Evolutionary conservation across 2,888 invertebrate species (phyloP), one percentile per base, ranked within the genome.

Genomic region (Ectobius pallidus): DNA sequence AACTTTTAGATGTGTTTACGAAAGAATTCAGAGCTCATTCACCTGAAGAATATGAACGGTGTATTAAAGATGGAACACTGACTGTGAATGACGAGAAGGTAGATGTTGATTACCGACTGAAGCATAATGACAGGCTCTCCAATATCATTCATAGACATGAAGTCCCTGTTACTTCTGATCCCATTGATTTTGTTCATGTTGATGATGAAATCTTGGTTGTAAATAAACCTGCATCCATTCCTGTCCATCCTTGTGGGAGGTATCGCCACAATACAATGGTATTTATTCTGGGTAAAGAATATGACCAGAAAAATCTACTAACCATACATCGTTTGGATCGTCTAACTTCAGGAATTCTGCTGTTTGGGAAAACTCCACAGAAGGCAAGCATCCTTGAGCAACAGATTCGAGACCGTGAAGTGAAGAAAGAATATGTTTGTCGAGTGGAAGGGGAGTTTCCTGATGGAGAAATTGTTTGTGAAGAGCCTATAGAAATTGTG

Each of bases 151-250:
- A 98, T 89, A 94, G 97, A 91, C 99, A 99, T 90, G 99, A 99
- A 91, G 95, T 97, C 87, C 97, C 98, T 84, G 97, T 99, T 86
- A 93, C 96, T 86, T 94, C 94, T 86, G 92, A 94, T 89, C 92
- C 93, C 86, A 95, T 99, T 89, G 92, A 94, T 88, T 94, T 99
- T 87, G 92, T 99, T 84, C 94, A 95, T 88, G 95, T 97, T 90
- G 96, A 95, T 88, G 96, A 97, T 87, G 96, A 99, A 89, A 91
- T 99, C 88, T 92, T 99, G 87, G 99, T 99, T 87, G 95, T 99
- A 87, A 96, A 99, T 92, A 99, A 99, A 91, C 98, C 99, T 85
- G 94, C 97, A 87, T 98, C 98, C 87, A 96, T 99, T 89, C 99
- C 98, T 86, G 96, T 97, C 74, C 99, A 99, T 84, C 98, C 99